A percentile compares a stretch with the other conserved stretches of the same genome.
Conservation (phyloP, 1,140 invertebrate genomes). For the Drosophila ficusphila region DNA sequence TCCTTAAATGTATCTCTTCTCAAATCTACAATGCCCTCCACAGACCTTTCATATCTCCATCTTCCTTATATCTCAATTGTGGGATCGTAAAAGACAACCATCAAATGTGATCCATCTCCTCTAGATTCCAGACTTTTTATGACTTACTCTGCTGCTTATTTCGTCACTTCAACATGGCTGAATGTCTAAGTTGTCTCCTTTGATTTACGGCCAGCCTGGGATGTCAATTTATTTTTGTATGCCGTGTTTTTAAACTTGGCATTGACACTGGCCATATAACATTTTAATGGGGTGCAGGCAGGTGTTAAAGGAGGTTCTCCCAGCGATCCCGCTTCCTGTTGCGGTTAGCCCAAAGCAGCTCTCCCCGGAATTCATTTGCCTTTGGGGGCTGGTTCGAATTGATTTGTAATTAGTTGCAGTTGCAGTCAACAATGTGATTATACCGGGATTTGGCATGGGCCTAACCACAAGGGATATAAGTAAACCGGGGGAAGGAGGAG, state of each 20-base stretch:
- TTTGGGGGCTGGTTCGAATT: slow-evolving; percentile 68
- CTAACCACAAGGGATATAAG: slow-evolving; percentile 6
- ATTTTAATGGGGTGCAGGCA: slow-evolving; percentile 63
- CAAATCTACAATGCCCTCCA: background rate
- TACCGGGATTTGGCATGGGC: slow-evolving; percentile 46
- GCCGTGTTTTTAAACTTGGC: slow-evolving; percentile 33
- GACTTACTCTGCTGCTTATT: slow-evolving; percentile 28
- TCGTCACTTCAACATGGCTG: slow-evolving; percentile 33
- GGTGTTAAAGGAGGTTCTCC: slow-evolving; percentile 50
- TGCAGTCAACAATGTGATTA: slow-evolving; percentile 78
- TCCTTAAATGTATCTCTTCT: background rate
- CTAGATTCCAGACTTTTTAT: slow-evolving; percentile 30
- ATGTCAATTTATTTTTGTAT: slow-evolving; percentile 34
- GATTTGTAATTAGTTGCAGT: slow-evolving; percentile 82
- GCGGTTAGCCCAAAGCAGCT: slow-evolving; percentile 27
- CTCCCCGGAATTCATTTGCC: slow-evolving; percentile 19
- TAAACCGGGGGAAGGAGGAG: background rate
- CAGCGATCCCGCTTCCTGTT: slow-evolving; percentile 54
- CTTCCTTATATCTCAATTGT: slow-evolving; percentile 28
- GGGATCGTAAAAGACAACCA: slow-evolving; percentile 38
- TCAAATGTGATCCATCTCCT: slow-evolving; percentile 44
- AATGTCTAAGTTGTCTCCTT: slow-evolving; percentile 29
- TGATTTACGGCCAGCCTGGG: slow-evolving; percentile 55
- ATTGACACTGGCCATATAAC: slow-evolving; percentile 35
- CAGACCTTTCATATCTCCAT: background rate